phyloP scores from a whole-genome alignment of 2,888 invertebrate species.

The Bruchidius siliquastri region DNA sequence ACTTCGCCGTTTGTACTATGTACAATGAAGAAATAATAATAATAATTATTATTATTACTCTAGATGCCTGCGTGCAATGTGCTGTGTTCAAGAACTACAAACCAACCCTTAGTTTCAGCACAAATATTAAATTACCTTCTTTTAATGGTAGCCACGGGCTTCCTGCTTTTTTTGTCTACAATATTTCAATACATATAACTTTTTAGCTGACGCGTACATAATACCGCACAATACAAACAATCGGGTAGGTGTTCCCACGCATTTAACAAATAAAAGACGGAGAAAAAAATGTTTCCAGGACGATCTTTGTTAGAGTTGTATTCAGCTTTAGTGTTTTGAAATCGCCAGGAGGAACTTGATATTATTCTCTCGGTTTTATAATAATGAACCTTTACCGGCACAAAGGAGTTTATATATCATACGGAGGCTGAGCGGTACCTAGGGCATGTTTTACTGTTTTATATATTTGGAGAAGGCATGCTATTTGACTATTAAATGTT shows the following conservation, averaged over 20 bases:
- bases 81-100: not conserved
- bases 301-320: conserved; percentile 10
- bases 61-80: too few species aligned
- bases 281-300: conserved; percentile 18
- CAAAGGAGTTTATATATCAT: not conserved
- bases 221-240: conserved; percentile 19
- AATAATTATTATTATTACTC: too few species aligned
- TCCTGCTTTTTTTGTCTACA: conserved; percentile 2
- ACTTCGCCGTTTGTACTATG: too few species aligned
- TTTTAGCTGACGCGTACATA: conserved; percentile 23
- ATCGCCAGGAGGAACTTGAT: conserved; percentile 24
- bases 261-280: conserved; percentile 11
- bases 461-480: not conserved
- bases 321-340: conserved; percentile 14
- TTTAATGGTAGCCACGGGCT: not conserved
- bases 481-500: not conserved
- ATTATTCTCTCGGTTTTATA: conserved; percentile 12
- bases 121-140: not conserved
- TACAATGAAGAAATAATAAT: too few species aligned
- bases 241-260: conserved; percentile 26
- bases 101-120: not conserved
- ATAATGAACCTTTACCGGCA: not conserved
- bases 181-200: conserved; percentile 13
- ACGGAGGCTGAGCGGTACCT: not conserved
- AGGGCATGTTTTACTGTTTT: not conserved